Percentiles rank a stretch among this genome's conserved stretches.
Conservation (phyloP, 2,113 vertebrate species). For the Scatophagus argus region DNA sequence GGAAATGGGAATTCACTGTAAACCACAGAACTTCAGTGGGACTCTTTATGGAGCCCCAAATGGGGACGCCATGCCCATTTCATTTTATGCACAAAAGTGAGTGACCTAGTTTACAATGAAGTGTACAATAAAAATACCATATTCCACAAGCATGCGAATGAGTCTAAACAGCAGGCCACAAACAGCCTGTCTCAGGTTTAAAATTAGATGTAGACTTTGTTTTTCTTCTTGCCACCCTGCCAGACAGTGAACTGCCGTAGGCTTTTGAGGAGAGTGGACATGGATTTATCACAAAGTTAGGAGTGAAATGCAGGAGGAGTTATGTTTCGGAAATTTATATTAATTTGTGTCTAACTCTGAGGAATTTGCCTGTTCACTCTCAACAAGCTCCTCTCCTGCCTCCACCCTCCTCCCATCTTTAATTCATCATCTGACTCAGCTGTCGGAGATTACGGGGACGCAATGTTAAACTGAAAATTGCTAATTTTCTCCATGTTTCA, state of each 20-base stretch:
- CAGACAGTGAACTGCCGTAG: background rate
- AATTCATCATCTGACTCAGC: background rate
- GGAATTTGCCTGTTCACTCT: constrained; percentile 6
- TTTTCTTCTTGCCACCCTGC: constrained; percentile 47
- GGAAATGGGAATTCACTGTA: too few species aligned
- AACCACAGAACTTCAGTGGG: constrained; percentile 26
- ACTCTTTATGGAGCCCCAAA: constrained; percentile 49
- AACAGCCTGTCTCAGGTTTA: constrained; percentile 62
- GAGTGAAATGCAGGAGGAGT: background rate
- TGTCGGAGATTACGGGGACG: background rate
- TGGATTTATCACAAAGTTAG: background rate
- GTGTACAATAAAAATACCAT: constrained; percentile 65
- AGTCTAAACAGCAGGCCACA: constrained; percentile 68
- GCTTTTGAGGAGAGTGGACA: background rate
- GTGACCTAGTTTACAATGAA: constrained; percentile 67
- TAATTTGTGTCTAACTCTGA: background rate
- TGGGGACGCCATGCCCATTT: constrained; percentile 43
- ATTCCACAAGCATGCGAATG: constrained; percentile 69
- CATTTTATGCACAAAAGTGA: constrained; percentile 54
- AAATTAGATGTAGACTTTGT: constrained; percentile 65
- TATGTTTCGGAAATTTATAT: background rate
- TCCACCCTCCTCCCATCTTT: background rate
- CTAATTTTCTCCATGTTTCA: background rate
- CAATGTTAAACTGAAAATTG: background rate
- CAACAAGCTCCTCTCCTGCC: background rate